Evolutionary conservation across 2,113 vertebrate species (phyloP).

Genomic region (Notarius quadriscutis): DNA sequence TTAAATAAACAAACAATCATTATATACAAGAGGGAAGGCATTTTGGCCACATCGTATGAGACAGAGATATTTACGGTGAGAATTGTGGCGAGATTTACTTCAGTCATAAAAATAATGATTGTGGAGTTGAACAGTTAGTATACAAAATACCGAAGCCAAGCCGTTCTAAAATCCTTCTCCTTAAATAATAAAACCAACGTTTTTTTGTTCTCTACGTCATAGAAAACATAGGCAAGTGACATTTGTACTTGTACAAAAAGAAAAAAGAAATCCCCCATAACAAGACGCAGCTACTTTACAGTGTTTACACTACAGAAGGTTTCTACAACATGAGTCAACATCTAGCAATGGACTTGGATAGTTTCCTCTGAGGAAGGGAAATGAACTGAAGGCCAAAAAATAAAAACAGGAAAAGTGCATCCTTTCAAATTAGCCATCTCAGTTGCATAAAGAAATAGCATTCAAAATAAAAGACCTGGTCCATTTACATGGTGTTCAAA

Average conservation of each 20-base stretch:
- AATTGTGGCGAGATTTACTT: conserved; percentile 26
- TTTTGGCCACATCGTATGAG: conserved; percentile 53
- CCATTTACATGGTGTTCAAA: conserved; percentile 49
- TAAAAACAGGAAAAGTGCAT: conserved; percentile 21
- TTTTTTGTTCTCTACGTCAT: conserved; percentile 42
- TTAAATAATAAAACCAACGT: conserved; percentile 40
- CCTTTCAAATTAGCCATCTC: conserved; percentile 22
- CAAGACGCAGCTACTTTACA: conserved; percentile 22
- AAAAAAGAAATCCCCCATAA: not conserved
- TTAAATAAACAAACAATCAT: conserved; percentile 41
- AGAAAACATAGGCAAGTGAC: conserved; percentile 42
- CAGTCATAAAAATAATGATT: conserved; percentile 52
- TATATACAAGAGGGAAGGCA: conserved; percentile 54
- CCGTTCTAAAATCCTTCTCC: conserved; percentile 44
- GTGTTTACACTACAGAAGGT: not conserved
- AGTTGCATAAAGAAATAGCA: conserved; percentile 54
- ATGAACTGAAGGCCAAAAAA: not conserved
- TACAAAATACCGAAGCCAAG: conserved; percentile 54
- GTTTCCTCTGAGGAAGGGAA: not conserved
- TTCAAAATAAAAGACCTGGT: conserved; percentile 40
- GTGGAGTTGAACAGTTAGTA: conserved; percentile 40
- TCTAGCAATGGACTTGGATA: not conserved
- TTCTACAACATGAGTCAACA: not conserved
- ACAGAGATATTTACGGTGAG: conserved; percentile 46
- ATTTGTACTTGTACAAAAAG: conserved; percentile 34